Conservation (phyloP, 2,888 invertebrate genomes). For the Lithophane semibrunnea region DNA sequence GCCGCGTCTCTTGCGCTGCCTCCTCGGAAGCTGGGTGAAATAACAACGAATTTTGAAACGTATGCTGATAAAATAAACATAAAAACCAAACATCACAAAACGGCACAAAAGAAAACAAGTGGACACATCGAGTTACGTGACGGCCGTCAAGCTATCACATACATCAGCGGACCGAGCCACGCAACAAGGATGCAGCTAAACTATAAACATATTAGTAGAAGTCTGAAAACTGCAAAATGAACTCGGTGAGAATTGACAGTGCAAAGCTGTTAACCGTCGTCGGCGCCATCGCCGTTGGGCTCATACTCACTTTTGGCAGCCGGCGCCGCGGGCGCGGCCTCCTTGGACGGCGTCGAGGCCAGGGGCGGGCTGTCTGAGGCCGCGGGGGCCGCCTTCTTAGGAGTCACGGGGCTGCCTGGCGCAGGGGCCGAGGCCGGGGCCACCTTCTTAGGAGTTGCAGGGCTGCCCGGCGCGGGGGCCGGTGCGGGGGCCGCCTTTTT, state of each 20-base stretch:
- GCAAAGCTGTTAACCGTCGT: constrained; percentile 84
- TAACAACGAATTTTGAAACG: constrained; percentile 90
- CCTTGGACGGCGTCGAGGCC: constrained; percentile 85
- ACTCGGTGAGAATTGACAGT: constrained; percentile 86
- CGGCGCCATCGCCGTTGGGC: constrained; percentile 63
- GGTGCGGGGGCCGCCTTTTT: constrained; percentile 56
- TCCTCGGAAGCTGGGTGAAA: constrained; percentile 91
- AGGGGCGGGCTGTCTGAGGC: constrained; percentile 84
- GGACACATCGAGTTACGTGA: constrained; percentile 77
- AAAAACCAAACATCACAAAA: constrained; percentile 90
- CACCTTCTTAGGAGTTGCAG: constrained; percentile 68
- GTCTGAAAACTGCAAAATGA: constrained; percentile 88
- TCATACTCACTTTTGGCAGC: constrained; percentile 87
- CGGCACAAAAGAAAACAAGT: constrained; percentile 86
- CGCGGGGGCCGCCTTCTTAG: constrained; percentile 66
- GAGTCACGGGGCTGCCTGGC: constrained; percentile 54
- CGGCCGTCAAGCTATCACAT: constrained; percentile 57
- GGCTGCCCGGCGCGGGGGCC: constrained; percentile 62
- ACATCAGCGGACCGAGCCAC: constrained; percentile 68
- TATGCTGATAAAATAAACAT: constrained; percentile 87
- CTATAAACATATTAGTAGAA: constrained; percentile 85
- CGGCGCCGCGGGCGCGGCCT: constrained; percentile 77
- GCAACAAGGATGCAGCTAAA: constrained; percentile 81
- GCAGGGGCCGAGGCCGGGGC: constrained; percentile 39
- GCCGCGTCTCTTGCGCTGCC: constrained; percentile 91